Conservation (phyloP, 1,140 invertebrate genomes). For the Ceratosolen solmsi region DNA sequence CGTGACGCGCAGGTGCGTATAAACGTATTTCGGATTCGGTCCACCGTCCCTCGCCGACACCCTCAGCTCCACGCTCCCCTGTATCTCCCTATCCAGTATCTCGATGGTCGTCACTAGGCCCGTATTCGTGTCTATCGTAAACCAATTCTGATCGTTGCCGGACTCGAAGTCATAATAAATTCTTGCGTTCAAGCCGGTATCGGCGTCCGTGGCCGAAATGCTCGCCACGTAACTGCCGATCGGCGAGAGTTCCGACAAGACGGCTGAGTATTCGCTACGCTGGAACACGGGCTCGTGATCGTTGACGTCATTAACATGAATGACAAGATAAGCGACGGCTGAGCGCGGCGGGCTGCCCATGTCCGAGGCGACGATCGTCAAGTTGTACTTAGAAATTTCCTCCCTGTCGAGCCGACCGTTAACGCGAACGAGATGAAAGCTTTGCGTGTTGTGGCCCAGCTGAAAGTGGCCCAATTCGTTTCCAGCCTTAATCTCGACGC, state of each 20-base stretch:
- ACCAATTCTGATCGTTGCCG: constrained; percentile 91
- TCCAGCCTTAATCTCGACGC: constrained; percentile 86
- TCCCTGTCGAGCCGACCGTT: constrained; percentile 94
- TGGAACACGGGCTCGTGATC: constrained; percentile 96
- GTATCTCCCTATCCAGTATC: constrained; percentile 87
- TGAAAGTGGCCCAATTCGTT: constrained; percentile 94
- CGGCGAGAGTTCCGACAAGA: constrained; percentile 89
- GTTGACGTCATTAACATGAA: constrained; percentile 95
- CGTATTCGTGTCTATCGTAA: constrained; percentile 86
- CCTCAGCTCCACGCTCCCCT: constrained; percentile 86
- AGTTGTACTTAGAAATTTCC: constrained; percentile 92
- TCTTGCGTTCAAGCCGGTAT: constrained; percentile 91
- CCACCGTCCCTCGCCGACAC: constrained; percentile 90
- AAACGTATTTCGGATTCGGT: constrained; percentile 92
- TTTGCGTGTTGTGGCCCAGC: constrained; percentile 83
- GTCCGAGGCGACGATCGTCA: constrained; percentile 92
- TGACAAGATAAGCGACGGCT: constrained; percentile 89
- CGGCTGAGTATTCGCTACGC: constrained; percentile 91
- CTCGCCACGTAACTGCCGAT: constrained; percentile 90
- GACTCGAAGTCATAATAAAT: constrained; percentile 90
- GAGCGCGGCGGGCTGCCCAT: constrained; percentile 88
- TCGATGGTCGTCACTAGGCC: constrained; percentile 90
- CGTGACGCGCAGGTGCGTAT: constrained; percentile 89
- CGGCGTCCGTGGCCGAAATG: constrained; percentile 91
- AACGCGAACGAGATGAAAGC: constrained; percentile 91